Conservation (phyloP, 2,797 vertebrate species). For the Sebastes hubbsi region DNA sequence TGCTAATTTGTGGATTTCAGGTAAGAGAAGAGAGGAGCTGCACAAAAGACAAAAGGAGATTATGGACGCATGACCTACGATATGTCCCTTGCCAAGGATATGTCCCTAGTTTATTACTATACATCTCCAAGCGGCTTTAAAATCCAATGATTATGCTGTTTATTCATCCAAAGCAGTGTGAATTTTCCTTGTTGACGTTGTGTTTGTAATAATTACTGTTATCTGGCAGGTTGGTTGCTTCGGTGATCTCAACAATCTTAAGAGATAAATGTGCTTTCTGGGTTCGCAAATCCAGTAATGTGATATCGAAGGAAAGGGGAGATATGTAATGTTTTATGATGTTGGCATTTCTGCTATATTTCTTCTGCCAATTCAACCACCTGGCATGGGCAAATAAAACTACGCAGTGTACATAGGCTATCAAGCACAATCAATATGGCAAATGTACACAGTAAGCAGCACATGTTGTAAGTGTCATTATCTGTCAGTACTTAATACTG, state of each 20-base stretch:
- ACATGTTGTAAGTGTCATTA: constrained; percentile 8
- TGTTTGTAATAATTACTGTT: constrained; percentile 9
- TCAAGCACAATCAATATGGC: not conserved
- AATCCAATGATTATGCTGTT: constrained; percentile 10
- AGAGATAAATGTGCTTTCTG: not conserved
- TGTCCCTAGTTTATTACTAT: not conserved
- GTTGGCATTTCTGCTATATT: not conserved
- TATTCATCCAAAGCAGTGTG: not conserved
- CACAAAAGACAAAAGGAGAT: constrained; percentile 34
- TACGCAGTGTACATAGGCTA: not conserved
- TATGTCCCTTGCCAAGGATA: not conserved
- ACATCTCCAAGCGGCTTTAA: not conserved
- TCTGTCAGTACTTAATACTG: not conserved
- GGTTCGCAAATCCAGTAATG: not conserved
- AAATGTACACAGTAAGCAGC: not conserved
- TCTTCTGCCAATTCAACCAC: constrained; percentile 11
- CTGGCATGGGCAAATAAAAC: constrained; percentile 7
- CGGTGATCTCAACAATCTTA: not conserved
- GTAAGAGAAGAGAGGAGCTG: not conserved
- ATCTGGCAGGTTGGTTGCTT: not conserved
- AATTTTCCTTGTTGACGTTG: constrained; percentile 3
- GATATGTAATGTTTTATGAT: constrained; percentile 8
- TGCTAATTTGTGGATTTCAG: constrained; percentile 43
- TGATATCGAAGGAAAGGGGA: not conserved
- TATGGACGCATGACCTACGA: constrained; percentile 19